Percentiles rank a stretch among this genome's conserved stretches.
These are phyloP conservation scores for Ataeniobius toweri DNA, from an alignment of 2,797 vertebrate genomes.

Conservation along the genomic window DNA sequence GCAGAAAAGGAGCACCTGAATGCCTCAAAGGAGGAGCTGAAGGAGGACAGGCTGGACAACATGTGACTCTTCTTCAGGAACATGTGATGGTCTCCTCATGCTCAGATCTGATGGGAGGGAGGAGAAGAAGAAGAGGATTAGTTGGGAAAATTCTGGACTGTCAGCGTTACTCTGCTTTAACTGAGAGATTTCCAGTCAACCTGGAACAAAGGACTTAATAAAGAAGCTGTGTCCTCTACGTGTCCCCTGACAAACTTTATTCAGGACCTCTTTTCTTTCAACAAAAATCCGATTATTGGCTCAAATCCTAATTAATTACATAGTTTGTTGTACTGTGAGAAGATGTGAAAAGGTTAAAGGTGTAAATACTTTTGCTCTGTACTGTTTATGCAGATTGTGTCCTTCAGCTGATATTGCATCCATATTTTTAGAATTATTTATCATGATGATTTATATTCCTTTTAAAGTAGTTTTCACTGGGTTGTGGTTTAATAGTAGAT, in stretches of 20 bases:
- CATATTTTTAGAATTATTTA: neutral
- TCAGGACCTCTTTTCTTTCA: neutral
- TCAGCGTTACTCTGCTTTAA: neutral
- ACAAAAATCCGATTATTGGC: neutral
- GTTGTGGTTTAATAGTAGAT: too few species aligned
- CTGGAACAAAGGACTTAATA: neutral
- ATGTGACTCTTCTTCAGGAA: neutral
- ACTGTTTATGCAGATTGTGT: neutral
- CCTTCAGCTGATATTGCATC: neutral
- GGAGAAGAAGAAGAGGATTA: neutral
- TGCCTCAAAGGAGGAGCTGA: neutral
- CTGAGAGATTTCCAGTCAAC: neutral
- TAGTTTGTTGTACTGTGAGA: neutral
- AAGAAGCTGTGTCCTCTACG: neutral
- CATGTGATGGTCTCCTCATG: neutral
- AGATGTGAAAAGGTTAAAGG: neutral
- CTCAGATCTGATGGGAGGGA: neutral
- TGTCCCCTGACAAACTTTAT: neutral
- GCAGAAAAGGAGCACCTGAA: slow-evolving; percentile 1
- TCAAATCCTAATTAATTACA: neutral
- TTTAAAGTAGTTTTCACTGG: too few species aligned
- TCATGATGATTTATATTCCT: too few species aligned
- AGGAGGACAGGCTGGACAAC: neutral
- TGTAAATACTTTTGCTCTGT: neutral
- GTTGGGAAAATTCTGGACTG: neutral